Percentiles rank a stretch among this genome's conserved stretches.
Evolutionary conservation across 2,888 invertebrate species (phyloP).

Genomic region (Hermaeophaga mercurialis): DNA sequence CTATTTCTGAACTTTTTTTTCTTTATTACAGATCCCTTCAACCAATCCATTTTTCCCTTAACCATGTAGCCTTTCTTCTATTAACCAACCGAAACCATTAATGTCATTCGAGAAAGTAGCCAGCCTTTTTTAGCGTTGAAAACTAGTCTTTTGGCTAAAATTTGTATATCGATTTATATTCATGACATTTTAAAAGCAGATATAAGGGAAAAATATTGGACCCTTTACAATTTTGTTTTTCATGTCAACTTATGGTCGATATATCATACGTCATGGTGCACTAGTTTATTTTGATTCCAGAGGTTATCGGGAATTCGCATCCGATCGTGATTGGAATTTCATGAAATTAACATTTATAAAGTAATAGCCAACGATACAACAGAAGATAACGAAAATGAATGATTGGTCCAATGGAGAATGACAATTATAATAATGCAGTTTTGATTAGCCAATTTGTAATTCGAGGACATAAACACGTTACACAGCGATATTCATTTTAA

Average conservation of each 20-base stretch:
- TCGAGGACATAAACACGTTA: constrained; percentile 21
- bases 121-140: no score
- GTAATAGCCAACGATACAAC: constrained; percentile 17
- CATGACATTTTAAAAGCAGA: no score
- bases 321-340: constrained; percentile 12
- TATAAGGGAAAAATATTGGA: no score
- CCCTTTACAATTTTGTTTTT: background rate
- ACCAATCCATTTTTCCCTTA: no score
- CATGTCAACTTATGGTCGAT: background rate
- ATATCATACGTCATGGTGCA: background rate
- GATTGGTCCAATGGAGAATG: constrained; percentile 10
- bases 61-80: no score
- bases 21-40: no score
- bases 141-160: no score
- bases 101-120: no score
- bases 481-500: background rate
- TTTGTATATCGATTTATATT: no score
- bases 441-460: constrained; percentile 29
- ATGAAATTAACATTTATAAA: constrained; percentile 21
- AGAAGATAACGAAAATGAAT: constrained; percentile 25
- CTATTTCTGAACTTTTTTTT: no score
- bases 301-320: constrained; percentile 7
- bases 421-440: constrained; percentile 26
- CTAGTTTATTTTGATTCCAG: background rate
- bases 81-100: no score